Evolutionary conservation across 2,888 invertebrate species (phyloP), one percentile per base, ranked within the genome.

Genomic region (Stenodema calcarata): DNA sequence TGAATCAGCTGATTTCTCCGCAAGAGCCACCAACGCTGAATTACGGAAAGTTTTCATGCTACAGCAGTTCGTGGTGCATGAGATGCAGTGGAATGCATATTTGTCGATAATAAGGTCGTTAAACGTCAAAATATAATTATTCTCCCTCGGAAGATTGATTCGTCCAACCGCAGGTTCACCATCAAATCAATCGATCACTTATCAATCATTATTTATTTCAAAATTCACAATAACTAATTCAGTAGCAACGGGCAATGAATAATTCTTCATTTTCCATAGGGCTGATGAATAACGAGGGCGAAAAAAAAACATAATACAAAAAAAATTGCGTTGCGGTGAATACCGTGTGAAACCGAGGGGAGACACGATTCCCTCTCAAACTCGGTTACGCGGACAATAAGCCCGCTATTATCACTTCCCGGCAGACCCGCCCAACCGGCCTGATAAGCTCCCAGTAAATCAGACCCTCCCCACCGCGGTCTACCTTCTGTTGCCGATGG

Each of bases 391-490:
- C 69, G 82, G 82, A 82, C 82, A 82, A 82, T 82, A 82, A 82
- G 82, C 82, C 9, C 69, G 50, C 82, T 69, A 82, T 82, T 82
- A 82, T 82, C 82, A 82, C 82, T 41, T 82, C 69, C 82, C 69
- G 69, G 69, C 82, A 82, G 82, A 41, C 42, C 62, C 44, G 14
- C 70, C 78, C 27, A 78, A 35, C 78, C 41, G 11, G 18, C 27
- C 82, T 82, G 82, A 82, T 82, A 82, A 82, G 82, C 82, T 27
- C 35, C 30, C 82, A 69, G 35, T 82, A 82, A 82, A 82, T 82
- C 82, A 82, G 69, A 42, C 12, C 78, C 27, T 27, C 44, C 27
- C 44, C 35, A 14, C 30, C 16, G 3, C 79, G 23, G 27, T n/a
- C 54, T 12, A 27, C 80, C 50, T 54, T 54, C 28, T 30, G 11